Base-by-base conservation (phyloP, 2,888 invertebrate genomes). In the Lycocerus yunnanus region DNA sequence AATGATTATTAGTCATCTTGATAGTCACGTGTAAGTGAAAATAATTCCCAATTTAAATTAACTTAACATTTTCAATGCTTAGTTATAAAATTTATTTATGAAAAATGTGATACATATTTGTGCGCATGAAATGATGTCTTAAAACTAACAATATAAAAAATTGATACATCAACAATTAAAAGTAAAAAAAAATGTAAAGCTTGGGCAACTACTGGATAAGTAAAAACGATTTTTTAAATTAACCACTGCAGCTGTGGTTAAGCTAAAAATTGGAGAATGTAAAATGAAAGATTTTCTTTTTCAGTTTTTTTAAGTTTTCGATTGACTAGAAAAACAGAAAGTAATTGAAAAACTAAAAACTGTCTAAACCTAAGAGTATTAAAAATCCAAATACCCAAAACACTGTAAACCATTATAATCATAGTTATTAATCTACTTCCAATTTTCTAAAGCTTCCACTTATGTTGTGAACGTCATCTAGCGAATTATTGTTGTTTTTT, bases 381-480 rank as follows among this genome's bases (percentile, higher is more conserved):
- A 43, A 43, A 27, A 43, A n/a, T 43, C 43, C 43, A 43, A 13
- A 43, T 43, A 43, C 43, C 43, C 43, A 43, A 6, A 8, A 43
- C n/a, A 43, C n/a, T n/a, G 4, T 43, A 43, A 43, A 43, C 5
- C 6, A n/a, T 24, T 60, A 27, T n/a, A 43, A 43, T 43, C 43
- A 2, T n/a, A 43, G 43, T 6, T 4, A 43, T 77, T 80, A 86
- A 79, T 93, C 93, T 81, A 93, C 91, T 83, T 93, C 92, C 79
- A 93, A 85, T 85, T 92, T 92, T 80, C 93, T 89, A 86, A 93
- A 93, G 84, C 92, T 93, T 15, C 93, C 93, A n/a, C 84, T 82
- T 63, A 87, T 71, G 69, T 84, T 83, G 8, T 82, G 81, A 58
- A 78, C 78, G 18, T 83, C 82, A 18, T 76, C 59, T 2, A 73